Base-by-base conservation (phyloP, 64 coral and sea anemone species). In the Montipora capricornis region DNA sequence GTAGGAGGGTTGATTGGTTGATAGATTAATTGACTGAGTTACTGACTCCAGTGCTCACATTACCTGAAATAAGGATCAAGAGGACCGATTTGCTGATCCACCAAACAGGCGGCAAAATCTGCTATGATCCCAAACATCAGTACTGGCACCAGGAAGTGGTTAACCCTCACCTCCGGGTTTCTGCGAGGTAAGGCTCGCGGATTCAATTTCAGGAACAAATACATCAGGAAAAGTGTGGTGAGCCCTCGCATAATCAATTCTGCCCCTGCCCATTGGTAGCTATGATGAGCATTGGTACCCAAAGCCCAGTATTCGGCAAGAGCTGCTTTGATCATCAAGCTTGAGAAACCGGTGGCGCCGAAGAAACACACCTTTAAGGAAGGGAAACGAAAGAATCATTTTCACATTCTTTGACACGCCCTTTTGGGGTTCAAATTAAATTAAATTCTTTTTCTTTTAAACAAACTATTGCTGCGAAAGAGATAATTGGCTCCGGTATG, bases 41-140 rank as follows among this genome's bases (percentile, higher is more conserved):
- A 6, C 53, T 57, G 5, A 11, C 5, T 8, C 5, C 6, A 57
- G 11, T 67, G 45, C 10, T 48, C 75, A 17, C 50, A 82, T 68
- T n/a, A 95, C 94, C 61, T 50, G 13, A 92, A 26, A 80, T n/a
- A 81, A 8, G 6, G 58, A 1, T 95, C 82, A 10, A 92, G 76
- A 11, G 75, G 59, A 64, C 90, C 94, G 22, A 87, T 15, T 50
- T 92, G 88, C 76, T 92, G 89, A 62, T 95, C 94, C 49, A 92
- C 60, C 19, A 90, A 75, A 49, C 73, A 92, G 7, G 80, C 89
- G 9, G 90, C 47, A 17, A 84, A 90, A 12, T 81, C 64, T 17
- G 89, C 77, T 16, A 92, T n/a, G 53, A 95, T 88, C 55, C 76
- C 76, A 13, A 95, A 46, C 94, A 95, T 95, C 20, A 95, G 24